phyloP scores from a whole-genome alignment of 30 jellyfish, hydroid and myxozoan genomes.

The Mastigias papua region DNA sequence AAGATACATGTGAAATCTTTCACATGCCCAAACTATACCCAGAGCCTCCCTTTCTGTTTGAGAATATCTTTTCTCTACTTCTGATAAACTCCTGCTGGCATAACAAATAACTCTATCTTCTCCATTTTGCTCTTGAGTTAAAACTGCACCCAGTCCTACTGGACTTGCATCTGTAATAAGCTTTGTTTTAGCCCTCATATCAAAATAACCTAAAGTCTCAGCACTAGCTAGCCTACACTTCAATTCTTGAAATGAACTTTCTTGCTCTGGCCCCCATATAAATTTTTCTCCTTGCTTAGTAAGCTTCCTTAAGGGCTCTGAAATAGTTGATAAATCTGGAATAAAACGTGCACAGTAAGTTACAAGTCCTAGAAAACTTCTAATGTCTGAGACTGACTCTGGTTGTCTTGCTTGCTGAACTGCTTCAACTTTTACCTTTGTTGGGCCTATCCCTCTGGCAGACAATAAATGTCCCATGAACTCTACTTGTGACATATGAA shows the following conservation, averaged over 20 bases:
- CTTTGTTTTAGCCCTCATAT: constrained; percentile 47
- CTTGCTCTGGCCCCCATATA: constrained; percentile 65
- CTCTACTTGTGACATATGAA: background rate
- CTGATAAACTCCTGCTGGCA: constrained; percentile 62
- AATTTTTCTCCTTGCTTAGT: constrained; percentile 49
- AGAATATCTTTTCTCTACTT: constrained; percentile 56
- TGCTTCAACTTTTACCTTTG: constrained; percentile 58
- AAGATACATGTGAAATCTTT: constrained; percentile 63
- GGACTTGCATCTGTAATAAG: constrained; percentile 72
- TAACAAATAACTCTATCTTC: constrained; percentile 15
- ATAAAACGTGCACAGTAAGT: constrained; percentile 29
- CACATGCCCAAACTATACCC: constrained; percentile 70
- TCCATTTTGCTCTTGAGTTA: constrained; percentile 64
- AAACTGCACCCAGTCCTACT: constrained; percentile 76
- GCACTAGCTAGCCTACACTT: constrained; percentile 16
- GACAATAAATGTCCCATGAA: constrained; percentile 17
- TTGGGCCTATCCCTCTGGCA: constrained; percentile 53
- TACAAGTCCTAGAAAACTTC: constrained; percentile 40
- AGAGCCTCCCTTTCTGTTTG: constrained; percentile 75
- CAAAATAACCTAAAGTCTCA: constrained; percentile 49
- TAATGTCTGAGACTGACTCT: constrained; percentile 65
- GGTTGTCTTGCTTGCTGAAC: constrained; percentile 65
- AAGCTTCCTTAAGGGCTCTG: constrained; percentile 72
- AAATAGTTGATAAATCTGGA: constrained; percentile 57
- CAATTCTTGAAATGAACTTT: constrained; percentile 47